Evolutionary conservation across 2,888 invertebrate species (phyloP).

Genomic region (Siphlonurus alternatus): DNA sequence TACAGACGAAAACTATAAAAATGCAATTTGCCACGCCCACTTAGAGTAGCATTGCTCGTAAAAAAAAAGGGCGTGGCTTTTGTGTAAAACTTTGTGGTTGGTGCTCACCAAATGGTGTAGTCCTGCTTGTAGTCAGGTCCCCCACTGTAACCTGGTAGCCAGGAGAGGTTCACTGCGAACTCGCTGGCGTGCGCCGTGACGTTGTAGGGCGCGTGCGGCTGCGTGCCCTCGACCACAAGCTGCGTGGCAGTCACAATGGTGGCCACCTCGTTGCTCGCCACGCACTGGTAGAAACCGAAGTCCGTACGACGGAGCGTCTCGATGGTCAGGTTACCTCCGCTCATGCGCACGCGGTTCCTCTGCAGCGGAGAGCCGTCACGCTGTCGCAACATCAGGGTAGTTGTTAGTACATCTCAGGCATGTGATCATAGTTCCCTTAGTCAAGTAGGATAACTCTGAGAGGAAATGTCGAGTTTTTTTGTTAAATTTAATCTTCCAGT

Average conservation of each 20-base stretch:
- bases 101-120: conserved; percentile 72
- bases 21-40: no score
- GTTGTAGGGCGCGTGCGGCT: conserved; percentile 94
- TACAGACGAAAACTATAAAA: no score
- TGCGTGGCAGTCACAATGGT: conserved; percentile 84
- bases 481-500: no score
- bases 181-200: conserved; percentile 77
- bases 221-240: conserved; percentile 82
- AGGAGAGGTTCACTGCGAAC: conserved; percentile 76
- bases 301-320: conserved; percentile 72
- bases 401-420: neutral
- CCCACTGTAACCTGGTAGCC: conserved; percentile 92
- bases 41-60: no score
- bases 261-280: conserved; percentile 88
- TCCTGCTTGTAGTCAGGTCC: conserved; percentile 90
- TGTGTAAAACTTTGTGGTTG: no score
- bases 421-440: no score
- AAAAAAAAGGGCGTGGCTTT: no score
- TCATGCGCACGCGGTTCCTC: conserved; percentile 56
- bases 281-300: conserved; percentile 91
- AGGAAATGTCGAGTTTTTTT: no score
- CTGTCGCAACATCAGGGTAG: conserved; percentile 21
- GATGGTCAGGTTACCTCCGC: conserved; percentile 82
- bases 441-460: no score
- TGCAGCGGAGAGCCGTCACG: conserved; percentile 68